Evolutionary conservation across 2,797 vertebrate species (phyloP), one percentile per base, ranked within the genome.

Genomic region (Myripristis murdjan): DNA sequence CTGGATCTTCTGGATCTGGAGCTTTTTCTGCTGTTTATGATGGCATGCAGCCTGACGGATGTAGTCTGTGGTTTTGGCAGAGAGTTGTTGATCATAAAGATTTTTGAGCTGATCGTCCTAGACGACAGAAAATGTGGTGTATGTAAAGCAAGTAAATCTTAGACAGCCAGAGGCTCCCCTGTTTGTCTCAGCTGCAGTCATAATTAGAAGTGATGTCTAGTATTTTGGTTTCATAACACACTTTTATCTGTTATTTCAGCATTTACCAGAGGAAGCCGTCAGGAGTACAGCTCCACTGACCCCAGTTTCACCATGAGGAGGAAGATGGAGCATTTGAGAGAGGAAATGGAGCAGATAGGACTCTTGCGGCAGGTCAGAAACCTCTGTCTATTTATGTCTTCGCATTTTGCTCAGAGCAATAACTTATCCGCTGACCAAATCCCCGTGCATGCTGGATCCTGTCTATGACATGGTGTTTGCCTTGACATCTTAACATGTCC

Each of bases 291-390:
- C 47, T 89, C 95, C 3, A 90, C 94, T 56, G 98, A 99, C 83
- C 97, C 98, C 46, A 97, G 97, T 46, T 99, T 99, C 90, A 99
- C 98, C 12, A 99, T 99, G 95, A 95, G 98, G 86, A 96, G 98
- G 92, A 99, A 98, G 89, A 99, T 99, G 98, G 98, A 99, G 75
- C 97, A 99, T 88, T 89, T 99, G 76, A 90, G 97, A 75, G 98
- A 99, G 90, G 98, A 99, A 89, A 94, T 98, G 85, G 98, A 99
- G 10, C 97, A 98, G 88, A 97, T 99, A 61, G 90, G 95, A 71
- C 95, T 97, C 7, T 88, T 99, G 56, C 97, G 97, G 26, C 95
- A 95, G 93, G 98, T 99, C 88, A 63, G 95, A 86, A 3, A 5
- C 14, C 26, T 2, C 41, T 4, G 37, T 33, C 51, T 76, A 48